A percentile compares a stretch with the other conserved stretches of the same genome.
Evolutionary conservation across 2,888 invertebrate species (phyloP).

Genomic region (Mythimna ferrago): DNA sequence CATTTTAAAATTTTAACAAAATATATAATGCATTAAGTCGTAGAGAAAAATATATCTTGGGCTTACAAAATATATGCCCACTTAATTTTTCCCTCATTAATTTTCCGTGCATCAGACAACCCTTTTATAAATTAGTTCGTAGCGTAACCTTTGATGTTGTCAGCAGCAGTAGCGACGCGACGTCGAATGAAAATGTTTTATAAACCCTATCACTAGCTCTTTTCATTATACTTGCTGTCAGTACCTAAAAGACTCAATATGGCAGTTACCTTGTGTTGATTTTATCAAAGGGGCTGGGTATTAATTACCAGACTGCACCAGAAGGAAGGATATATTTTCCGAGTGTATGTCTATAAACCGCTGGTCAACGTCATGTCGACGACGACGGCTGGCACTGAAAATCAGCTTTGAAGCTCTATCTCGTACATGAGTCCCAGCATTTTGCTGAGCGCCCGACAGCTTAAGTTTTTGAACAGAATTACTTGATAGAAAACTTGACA

Average conservation of each 20-base stretch:
- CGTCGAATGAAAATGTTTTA: slow-evolving; percentile 19
- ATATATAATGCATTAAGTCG: no score
- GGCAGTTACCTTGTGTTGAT: slow-evolving; percentile 1
- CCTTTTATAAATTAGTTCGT: neutral
- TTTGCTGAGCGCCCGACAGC: no score
- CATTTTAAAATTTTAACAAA: no score
- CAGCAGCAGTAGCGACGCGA: no score
- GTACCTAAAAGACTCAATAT: neutral
- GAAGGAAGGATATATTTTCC: no score
- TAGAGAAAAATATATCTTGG: no score
- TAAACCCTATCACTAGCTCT: slow-evolving; percentile 12
- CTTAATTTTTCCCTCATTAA: neutral
- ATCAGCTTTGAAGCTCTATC: no score
- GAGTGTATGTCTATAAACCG: neutral
- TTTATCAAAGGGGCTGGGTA: neutral
- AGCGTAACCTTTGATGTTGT: slow-evolving; percentile 30
- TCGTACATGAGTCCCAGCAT: no score
- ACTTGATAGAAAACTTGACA: neutral
- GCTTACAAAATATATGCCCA: no score
- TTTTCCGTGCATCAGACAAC: slow-evolving; percentile 9
- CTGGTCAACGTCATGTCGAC: no score
- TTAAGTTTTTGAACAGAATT: neutral
- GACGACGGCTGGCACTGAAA: neutral
- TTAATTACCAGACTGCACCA: neutral
- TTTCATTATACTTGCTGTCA: slow-evolving; percentile 4